Conservation (phyloP, 1,140 invertebrate genomes). For the Micrasema longulum region DNA sequence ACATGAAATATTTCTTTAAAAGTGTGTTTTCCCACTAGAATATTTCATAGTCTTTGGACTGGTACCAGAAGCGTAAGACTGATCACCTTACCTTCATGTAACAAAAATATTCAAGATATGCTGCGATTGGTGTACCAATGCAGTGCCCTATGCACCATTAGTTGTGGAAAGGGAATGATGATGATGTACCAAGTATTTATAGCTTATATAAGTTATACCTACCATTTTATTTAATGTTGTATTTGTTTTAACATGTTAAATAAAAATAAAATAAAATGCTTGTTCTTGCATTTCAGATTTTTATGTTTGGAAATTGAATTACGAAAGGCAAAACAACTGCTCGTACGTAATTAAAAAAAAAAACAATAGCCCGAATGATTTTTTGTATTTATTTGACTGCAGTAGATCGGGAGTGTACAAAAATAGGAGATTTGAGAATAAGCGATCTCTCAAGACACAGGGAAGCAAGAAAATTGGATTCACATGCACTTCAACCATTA, state of each 20-base stretch:
- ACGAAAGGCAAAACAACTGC: constrained; percentile 27
- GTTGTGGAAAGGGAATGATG: neutral
- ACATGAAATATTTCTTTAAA: too few relatives aligned
- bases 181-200: neutral
- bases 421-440: neutral
- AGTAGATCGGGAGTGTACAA: constrained; percentile 19
- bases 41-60: too few relatives aligned
- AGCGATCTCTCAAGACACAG: constrained; percentile 12
- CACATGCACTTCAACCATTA: constrained; percentile 8
- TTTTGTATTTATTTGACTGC: constrained; percentile 14
- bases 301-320: constrained; percentile 18
- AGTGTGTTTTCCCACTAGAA: too few relatives aligned
- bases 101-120: too few relatives aligned
- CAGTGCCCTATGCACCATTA: too few relatives aligned
- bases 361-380: constrained; percentile 4
- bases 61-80: too few relatives aligned
- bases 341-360: constrained; percentile 26
- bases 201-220: neutral
- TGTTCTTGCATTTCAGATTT: constrained; percentile 9
- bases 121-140: too few relatives aligned
- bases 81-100: too few relatives aligned
- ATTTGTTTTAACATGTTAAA: neutral
- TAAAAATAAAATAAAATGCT: neutral
- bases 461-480: constrained; percentile 24
- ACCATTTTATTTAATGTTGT: neutral